A percentile compares a stretch with the other conserved stretches of the same genome.
Evolutionary conservation across 2,888 invertebrate genomes (phyloP).

Genomic region (Pheosia tremula): DNA sequence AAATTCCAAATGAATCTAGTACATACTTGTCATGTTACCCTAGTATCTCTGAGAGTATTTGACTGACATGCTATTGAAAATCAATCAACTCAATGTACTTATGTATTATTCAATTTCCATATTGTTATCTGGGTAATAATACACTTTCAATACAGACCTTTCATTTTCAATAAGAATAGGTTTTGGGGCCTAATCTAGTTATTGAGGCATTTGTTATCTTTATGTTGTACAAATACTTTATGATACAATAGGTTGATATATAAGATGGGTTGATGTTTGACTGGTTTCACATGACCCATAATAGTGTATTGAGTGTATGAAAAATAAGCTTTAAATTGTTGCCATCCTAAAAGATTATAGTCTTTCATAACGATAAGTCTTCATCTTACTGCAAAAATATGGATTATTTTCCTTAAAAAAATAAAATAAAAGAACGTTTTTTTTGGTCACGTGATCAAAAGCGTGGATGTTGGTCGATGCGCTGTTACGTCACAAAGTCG

Average conservation of each 20-base stretch:
- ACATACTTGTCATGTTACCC: not conserved
- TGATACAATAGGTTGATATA: not conserved
- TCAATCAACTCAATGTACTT: not conserved
- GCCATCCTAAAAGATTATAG: too few species aligned
- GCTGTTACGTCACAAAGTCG: too few species aligned
- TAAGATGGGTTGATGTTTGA: too few species aligned
- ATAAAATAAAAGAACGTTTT: too few species aligned
- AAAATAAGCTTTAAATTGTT: too few species aligned
- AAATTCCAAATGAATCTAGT: not conserved
- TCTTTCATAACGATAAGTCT: too few species aligned
- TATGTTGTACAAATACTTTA: not conserved
- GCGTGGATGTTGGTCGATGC: too few species aligned
- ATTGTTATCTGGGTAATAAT: conserved; percentile 1
- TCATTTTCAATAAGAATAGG: not conserved
- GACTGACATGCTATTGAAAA: not conserved
- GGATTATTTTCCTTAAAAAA: too few species aligned
- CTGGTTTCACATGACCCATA: too few species aligned
- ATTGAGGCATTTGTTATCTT: not conserved
- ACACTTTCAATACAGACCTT: not conserved
- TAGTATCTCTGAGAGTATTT: not conserved
- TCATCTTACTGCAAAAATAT: too few species aligned
- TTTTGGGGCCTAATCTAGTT: not conserved
- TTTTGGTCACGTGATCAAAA: too few species aligned
- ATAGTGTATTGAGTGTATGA: too few species aligned
- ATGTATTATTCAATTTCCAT: not conserved